These are phyloP conservation scores for Sebastes steindachneri DNA, from an alignment of 2,797 vertebrate genomes.

Conservation along the genomic window DNA sequence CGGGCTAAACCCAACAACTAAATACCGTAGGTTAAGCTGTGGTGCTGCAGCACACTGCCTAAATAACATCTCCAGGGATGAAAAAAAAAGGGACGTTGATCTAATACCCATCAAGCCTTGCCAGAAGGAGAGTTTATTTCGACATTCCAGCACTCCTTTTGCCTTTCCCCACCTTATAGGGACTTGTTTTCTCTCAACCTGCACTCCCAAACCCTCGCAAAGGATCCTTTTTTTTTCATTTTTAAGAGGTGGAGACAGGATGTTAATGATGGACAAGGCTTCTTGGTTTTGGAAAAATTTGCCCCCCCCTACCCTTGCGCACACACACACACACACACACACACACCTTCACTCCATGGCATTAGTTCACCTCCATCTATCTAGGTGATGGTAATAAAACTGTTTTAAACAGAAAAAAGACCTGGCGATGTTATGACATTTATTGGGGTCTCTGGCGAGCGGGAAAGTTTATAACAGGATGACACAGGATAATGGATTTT, in stretches of 20 bases:
- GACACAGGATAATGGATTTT: constrained; percentile 38
- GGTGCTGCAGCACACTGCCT: not conserved
- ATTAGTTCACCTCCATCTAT: constrained; percentile 8
- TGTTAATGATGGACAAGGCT: constrained; percentile 50
- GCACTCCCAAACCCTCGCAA: constrained; percentile 44
- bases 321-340: constrained; percentile 21
- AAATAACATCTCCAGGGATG: constrained; percentile 34
- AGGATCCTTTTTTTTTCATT: constrained; percentile 52
- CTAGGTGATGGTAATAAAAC: constrained; percentile 57
- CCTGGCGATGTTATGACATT: constrained; percentile 58
- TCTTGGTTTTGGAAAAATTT: constrained; percentile 47
- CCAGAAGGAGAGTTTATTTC: constrained; percentile 71
- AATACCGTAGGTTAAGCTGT: not conserved
- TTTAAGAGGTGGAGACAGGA: constrained; percentile 68
- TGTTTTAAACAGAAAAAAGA: constrained; percentile 52
- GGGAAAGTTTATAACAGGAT: constrained; percentile 56
- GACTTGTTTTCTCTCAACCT: constrained; percentile 73
- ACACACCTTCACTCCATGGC: constrained; percentile 12
- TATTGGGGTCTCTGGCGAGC: constrained; percentile 44
- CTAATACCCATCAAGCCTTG: constrained; percentile 59
- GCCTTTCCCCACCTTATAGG: constrained; percentile 68
- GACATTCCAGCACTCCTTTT: constrained; percentile 66
- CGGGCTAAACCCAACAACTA: constrained; percentile 13
- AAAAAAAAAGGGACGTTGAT: constrained; percentile 58
- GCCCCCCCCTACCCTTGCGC: not conserved